These are phyloP conservation scores for Dicyrtoma fusca DNA, from an alignment of 2,888 invertebrate species.

Conservation along the genomic window DNA sequence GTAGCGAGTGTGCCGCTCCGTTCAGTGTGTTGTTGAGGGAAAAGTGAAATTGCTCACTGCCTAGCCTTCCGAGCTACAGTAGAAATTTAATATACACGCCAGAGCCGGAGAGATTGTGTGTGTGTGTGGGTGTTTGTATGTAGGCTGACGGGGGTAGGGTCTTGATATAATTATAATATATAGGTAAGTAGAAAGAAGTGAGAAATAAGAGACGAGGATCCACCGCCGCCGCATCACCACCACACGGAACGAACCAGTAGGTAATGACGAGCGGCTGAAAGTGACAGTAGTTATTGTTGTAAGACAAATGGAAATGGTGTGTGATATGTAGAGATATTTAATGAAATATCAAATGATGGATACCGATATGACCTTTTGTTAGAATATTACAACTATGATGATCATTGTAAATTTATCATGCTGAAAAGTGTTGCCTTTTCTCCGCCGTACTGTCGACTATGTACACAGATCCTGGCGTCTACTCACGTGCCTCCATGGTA, in stretches of 20 bases:
- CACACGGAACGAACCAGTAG: constrained; percentile 8
- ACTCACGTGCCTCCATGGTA: neutral
- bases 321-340: constrained; percentile 32
- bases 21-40: no score
- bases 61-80: no score
- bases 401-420: constrained; percentile 11
- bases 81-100: no score
- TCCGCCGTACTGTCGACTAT: neutral
- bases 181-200: neutral
- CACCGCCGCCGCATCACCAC: neutral
- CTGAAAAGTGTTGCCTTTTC: constrained; percentile 16
- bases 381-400: constrained; percentile 25
- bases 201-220: no score
- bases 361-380: constrained; percentile 29
- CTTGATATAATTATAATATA: no score
- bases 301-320: constrained; percentile 38
- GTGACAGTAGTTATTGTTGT: constrained; percentile 35
- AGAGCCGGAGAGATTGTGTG: neutral
- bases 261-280: constrained; percentile 35
- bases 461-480: neutral
- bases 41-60: neutral
- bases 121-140: constrained; percentile 2
- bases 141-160: neutral
- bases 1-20: constrained; percentile 6
- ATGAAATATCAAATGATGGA: constrained; percentile 39